Conservation (phyloP, 2,888 invertebrate species). For the Thymelicus lineola region DNA sequence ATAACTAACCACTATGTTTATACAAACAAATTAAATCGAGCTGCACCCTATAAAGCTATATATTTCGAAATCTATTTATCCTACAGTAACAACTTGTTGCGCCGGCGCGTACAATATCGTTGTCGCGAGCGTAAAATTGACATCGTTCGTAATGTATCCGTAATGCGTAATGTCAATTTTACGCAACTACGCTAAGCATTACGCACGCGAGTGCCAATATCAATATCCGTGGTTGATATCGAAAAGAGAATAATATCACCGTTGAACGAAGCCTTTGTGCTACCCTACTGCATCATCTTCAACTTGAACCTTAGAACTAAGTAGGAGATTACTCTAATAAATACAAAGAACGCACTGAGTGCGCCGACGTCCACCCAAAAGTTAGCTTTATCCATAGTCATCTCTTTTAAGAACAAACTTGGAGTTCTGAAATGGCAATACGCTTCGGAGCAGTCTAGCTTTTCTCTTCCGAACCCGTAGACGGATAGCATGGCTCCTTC, state of each 20-base stretch:
- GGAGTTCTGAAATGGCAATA: slow-evolving; percentile 94
- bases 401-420: slow-evolving; percentile 92
- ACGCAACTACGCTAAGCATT: slow-evolving; percentile 34
- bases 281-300: slow-evolving; percentile 81
- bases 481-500: slow-evolving; percentile 96
- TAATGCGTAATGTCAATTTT: slow-evolving; percentile 28
- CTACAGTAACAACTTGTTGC: slow-evolving; percentile 55
- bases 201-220: slow-evolving; percentile 31
- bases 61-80: slow-evolving; percentile 73
- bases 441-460: slow-evolving; percentile 91
- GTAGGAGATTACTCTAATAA: slow-evolving; percentile 91
- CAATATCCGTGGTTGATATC: slow-evolving; percentile 24
- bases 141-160: slow-evolving; percentile 8
- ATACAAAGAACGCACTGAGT: slow-evolving; percentile 91
- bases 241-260: slow-evolving; percentile 42
- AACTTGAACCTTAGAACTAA: slow-evolving; percentile 93
- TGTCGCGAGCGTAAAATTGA: slow-evolving; percentile 16
- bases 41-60: slow-evolving; percentile 76
- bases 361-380: slow-evolving; percentile 94
- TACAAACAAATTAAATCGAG: slow-evolving; percentile 73
- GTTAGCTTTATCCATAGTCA: slow-evolving; percentile 91
- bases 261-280: slow-evolving; percentile 49
- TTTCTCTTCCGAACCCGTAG: slow-evolving; percentile 94
- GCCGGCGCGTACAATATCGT: slow-evolving; percentile 42
- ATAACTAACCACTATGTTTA: slow-evolving; percentile 61